phyloP scores from a whole-genome alignment of 1,140 invertebrate species.

The Heliconius congener region DNA sequence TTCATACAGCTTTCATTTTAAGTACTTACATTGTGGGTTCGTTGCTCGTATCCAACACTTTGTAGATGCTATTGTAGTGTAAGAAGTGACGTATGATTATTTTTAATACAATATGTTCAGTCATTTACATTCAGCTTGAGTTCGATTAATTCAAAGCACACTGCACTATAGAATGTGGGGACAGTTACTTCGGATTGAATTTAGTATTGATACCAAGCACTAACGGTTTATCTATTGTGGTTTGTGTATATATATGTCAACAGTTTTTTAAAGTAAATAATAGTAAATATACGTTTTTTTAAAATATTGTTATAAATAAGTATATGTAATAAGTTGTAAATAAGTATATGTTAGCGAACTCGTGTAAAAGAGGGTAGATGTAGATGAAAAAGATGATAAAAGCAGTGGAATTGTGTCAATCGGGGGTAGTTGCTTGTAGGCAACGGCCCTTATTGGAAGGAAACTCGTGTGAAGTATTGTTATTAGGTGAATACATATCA shows the following conservation, averaged over 20 bases:
- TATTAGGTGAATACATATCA: too few species aligned
- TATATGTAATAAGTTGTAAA: too few species aligned
- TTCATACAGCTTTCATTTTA: too few species aligned
- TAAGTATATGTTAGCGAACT: too few species aligned
- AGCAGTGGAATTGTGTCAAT: too few species aligned
- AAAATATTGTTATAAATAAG: too few species aligned
- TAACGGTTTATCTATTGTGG: slow-evolving; percentile 52
- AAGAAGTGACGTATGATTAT: slow-evolving; percentile 24
- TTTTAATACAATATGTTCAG: slow-evolving; percentile 30
- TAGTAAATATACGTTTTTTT: too few species aligned
- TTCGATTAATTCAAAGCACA: slow-evolving; percentile 44
- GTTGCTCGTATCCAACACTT: neutral
- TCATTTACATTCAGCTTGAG: slow-evolving; percentile 35
- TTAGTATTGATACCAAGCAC: slow-evolving; percentile 43
- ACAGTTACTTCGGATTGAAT: slow-evolving; percentile 50
- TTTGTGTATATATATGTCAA: neutral
- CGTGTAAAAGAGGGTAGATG: too few species aligned
- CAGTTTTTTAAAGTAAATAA: neutral
- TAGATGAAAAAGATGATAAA: too few species aligned
- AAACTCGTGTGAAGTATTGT: too few species aligned
- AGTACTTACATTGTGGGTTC: neutral
- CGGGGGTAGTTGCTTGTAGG: too few species aligned
- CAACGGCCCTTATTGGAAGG: too few species aligned
- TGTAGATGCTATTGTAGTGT: neutral
- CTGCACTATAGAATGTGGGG: slow-evolving; percentile 44